A percentile compares a stretch with the other conserved stretches of the same genome.
Evolutionary conservation across 2,888 invertebrate species (phyloP).

Genomic region (Cynaeus angustus): DNA sequence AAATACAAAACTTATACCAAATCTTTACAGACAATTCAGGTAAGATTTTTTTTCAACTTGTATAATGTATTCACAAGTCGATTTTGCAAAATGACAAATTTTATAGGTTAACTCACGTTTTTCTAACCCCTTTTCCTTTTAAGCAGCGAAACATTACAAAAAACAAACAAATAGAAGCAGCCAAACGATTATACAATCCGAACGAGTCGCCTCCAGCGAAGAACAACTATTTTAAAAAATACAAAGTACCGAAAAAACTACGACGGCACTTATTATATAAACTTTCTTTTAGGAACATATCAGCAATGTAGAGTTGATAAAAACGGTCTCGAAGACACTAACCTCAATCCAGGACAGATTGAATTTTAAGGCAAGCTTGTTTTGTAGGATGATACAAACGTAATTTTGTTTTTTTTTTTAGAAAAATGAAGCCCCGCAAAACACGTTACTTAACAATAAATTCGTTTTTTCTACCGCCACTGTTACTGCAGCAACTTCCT

Average conservation of each 20-base stretch:
- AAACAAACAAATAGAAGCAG: conserved; percentile 24
- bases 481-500: conserved; percentile 41
- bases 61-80: neutral
- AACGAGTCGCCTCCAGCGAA: conserved; percentile 4
- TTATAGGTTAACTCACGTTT: conserved; percentile 48
- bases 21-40: conserved; percentile 51
- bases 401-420: conserved; percentile 42
- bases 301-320: conserved; percentile 6
- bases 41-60: conserved; percentile 29
- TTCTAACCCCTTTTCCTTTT: conserved; percentile 8
- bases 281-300: neutral
- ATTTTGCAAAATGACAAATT: conserved; percentile 12
- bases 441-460: conserved; percentile 3
- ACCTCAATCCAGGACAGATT: conserved; percentile 33
- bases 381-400: neutral
- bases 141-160: conserved; percentile 38
- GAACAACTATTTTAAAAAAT: conserved; percentile 12
- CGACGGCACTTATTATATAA: neutral
- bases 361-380: conserved; percentile 10
- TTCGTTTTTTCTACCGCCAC: conserved; percentile 33
- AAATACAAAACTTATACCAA: conserved; percentile 52
- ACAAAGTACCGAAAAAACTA: conserved; percentile 1
- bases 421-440: conserved; percentile 30
- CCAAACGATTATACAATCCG: neutral
- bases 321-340: conserved; percentile 10